Evolutionary conservation across 2,113 vertebrate species (phyloP).

Genomic region (Aramus guarauna): DNA sequence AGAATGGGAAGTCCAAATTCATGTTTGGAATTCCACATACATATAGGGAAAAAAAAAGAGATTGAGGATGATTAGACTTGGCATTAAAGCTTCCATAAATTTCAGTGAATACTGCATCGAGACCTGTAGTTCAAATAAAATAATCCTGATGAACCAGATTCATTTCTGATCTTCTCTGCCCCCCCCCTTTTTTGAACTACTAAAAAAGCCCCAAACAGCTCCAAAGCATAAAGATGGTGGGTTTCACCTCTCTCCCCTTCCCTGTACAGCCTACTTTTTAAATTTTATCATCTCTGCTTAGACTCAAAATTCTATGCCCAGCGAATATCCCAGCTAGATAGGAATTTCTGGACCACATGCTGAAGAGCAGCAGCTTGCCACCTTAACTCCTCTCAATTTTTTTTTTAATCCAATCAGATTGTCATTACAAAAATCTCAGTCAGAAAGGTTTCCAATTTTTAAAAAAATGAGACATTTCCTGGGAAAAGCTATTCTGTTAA

Average conservation of each 20-base stretch:
- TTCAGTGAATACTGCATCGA: not conserved
- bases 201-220: not conserved
- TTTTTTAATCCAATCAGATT: not conserved
- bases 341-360: not conserved
- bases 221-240: not conserved
- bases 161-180: not conserved
- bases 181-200: not conserved
- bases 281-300: not conserved
- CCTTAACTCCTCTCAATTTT: not conserved
- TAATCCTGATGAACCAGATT: not conserved
- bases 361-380: not conserved
- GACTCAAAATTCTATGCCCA: not conserved
- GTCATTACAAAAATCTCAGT: not conserved
- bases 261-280: not conserved
- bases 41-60: fast-evolving
- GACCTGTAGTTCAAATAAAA: not conserved
- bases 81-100: not conserved
- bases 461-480: not conserved
- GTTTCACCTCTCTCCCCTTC: not conserved
- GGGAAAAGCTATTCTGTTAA: not conserved
- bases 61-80: not conserved
- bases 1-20: not conserved
- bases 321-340: not conserved
- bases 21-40: not conserved
- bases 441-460: not conserved